These are phyloP conservation scores for Buteo buteo DNA, from an alignment of 2,113 vertebrate genomes.

Conservation along the genomic window DNA sequence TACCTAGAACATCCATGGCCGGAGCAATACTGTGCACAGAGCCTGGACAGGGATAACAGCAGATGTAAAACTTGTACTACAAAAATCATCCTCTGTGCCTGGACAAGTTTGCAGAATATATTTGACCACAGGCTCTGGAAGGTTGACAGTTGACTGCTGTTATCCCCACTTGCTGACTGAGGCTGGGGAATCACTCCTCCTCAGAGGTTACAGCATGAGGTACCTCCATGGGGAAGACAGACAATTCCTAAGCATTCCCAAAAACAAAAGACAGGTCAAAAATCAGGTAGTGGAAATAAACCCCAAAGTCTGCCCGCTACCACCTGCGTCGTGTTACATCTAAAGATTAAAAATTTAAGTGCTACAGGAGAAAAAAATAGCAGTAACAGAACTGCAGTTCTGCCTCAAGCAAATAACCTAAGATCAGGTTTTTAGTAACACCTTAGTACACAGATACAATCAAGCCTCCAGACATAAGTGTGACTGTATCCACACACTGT, in stretches of 20 bases:
- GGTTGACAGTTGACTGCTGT: not conserved
- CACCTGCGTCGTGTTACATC: not conserved
- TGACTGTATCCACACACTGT: not conserved
- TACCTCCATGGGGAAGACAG: not conserved
- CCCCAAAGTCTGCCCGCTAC: not conserved
- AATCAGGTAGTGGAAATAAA: not conserved
- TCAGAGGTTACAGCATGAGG: not conserved
- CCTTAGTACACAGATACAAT: not conserved
- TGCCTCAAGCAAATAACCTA: not conserved
- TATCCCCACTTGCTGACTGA: not conserved
- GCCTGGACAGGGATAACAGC: not conserved
- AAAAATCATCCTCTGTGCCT: not conserved
- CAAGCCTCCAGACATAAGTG: not conserved
- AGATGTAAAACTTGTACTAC: not conserved
- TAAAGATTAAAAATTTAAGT: not conserved
- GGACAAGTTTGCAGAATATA: not conserved
- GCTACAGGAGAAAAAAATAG: not conserved
- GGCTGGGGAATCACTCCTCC: not conserved
- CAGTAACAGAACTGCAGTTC: not conserved
- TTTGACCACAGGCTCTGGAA: not conserved
- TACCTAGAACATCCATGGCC: accelerated
- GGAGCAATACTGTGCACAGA: not conserved
- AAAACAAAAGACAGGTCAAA: not conserved
- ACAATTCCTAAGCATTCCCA: not conserved
- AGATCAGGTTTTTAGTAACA: not conserved